These are phyloP conservation scores for Galago senegalensis DNA, from an alignment of 2,797 vertebrate genomes.

Conservation along the genomic window DNA sequence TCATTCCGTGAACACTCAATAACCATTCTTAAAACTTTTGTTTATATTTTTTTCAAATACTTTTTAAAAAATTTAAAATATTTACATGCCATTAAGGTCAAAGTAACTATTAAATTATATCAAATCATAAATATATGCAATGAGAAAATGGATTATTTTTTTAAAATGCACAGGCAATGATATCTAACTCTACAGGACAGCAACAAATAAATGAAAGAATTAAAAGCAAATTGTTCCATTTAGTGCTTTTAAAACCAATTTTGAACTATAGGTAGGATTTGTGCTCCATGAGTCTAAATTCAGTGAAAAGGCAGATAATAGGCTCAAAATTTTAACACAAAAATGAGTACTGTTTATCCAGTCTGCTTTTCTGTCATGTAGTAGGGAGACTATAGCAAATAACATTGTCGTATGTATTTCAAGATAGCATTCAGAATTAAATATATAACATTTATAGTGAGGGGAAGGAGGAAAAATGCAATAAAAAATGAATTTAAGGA, in stretches of 20 bases:
- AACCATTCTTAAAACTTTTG: not conserved
- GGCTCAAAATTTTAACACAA: not conserved
- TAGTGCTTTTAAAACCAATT: not conserved
- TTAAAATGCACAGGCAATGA: not conserved
- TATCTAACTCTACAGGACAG: not conserved
- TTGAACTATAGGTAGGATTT: not conserved
- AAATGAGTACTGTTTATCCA: not conserved
- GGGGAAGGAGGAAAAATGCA: not conserved
- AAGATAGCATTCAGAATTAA: not conserved
- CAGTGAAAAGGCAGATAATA: conserved; percentile 1
- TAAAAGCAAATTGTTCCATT: conserved; percentile 35
- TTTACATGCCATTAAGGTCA: not conserved
- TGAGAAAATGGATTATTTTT: not conserved
- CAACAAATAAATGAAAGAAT: conserved; percentile 17
- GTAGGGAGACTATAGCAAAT: not conserved
- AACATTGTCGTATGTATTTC: not conserved
- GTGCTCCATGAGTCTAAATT: not conserved
- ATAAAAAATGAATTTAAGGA: not conserved
- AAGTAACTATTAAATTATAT: conserved; percentile 17
- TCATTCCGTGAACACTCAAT: not conserved
- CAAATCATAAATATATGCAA: conserved; percentile 34
- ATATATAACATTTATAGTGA: not conserved
- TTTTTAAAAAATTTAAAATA: not conserved
- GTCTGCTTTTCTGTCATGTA: not conserved
- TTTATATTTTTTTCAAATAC: conserved; percentile 2